A percentile compares a stretch with the other conserved stretches of the same genome.
Evolutionary conservation across 2,888 invertebrate species (phyloP).

Genomic region (Rhagonycha lutea): DNA sequence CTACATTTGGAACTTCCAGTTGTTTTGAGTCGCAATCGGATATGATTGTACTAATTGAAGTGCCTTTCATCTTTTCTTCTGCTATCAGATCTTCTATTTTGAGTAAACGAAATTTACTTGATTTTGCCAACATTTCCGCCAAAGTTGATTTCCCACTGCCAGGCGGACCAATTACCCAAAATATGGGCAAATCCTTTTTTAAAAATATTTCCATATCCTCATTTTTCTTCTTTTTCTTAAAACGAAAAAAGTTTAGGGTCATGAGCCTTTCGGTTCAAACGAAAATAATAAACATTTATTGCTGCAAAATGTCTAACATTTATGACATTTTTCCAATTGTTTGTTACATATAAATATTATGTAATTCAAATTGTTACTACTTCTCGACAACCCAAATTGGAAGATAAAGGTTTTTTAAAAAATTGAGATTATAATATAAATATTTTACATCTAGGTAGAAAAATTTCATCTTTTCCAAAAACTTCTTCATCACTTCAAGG

Average conservation of each 20-base stretch:
- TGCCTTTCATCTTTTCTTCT: conserved; percentile 31
- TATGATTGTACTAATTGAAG: conserved; percentile 29
- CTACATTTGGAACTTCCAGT: conserved; percentile 29
- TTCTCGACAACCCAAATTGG: neutral
- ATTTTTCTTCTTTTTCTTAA: neutral
- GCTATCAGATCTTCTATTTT: conserved; percentile 29
- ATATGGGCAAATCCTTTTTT: neutral
- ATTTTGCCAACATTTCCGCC: conserved; percentile 32
- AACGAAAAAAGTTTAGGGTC: neutral
- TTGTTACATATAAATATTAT: neutral
- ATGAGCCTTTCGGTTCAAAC: neutral
- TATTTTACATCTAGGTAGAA: too few species aligned
- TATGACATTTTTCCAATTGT: neutral
- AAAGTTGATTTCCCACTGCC: conserved; percentile 35
- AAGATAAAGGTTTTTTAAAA: too few species aligned
- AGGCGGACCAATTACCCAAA: conserved; percentile 31
- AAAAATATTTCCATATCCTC: neutral
- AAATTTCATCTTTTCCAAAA: too few species aligned
- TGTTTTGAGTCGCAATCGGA: conserved; percentile 22
- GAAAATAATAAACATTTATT: neutral
- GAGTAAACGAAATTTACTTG: conserved; percentile 34
- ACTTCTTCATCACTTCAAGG: too few species aligned
- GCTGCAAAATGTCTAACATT: neutral
- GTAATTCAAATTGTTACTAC: neutral
- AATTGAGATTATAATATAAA: too few species aligned